Base-by-base conservation (phyloP, 2,113 vertebrate genomes). In the Isichthys henryi region DNA sequence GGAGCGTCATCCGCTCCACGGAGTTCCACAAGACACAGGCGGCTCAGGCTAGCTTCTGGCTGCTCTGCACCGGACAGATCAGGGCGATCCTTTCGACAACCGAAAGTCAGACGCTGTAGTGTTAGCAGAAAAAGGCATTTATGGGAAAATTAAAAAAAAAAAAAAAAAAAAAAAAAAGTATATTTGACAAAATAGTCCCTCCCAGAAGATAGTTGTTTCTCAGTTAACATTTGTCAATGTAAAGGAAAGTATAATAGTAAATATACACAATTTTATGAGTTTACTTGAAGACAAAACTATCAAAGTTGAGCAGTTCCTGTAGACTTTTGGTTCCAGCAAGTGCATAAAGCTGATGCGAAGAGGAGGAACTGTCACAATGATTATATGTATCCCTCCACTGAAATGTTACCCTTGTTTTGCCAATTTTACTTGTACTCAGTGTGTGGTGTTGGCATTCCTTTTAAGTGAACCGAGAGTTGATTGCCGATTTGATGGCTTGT, bases 191-290 rank as follows among this genome's bases (percentile, higher is more conserved):
- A 70, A 31, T 92, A 94, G 93, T 95, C 86, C 50, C 31, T 95
- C 95, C 93, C 95, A 93, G 92, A 94, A 94, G 94, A 94, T 93
- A 95, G 92, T 93, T 94, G 89, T 93, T 95, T 94, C 93, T 94
- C 86, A 88, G 95, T 96, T 96, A 96, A 96, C 95, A 93, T 94
- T 87, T 53, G 92, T 95, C 93, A 93, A 92, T 95, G 95, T 91
- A 82, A 91, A 92, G 92, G 93, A 92, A 92, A 94, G 91, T 93
- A 93, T 89, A 91, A 93, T 93, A 92, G 90, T 93, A 89, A 90
- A 56, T 91, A 89, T 90, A 91, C 89, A 7, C 82, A 45, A 92
- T 92, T 88, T 90, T 90, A 66, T 90, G 87, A 39, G 8, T 66
- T 88, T 66, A 50, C 8, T n/a, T 49, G 90, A 91, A 89, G 88